These are phyloP conservation scores for Rhaphigaster nebulosa DNA, from an alignment of 2,888 invertebrate genomes.

Conservation along the genomic window DNA sequence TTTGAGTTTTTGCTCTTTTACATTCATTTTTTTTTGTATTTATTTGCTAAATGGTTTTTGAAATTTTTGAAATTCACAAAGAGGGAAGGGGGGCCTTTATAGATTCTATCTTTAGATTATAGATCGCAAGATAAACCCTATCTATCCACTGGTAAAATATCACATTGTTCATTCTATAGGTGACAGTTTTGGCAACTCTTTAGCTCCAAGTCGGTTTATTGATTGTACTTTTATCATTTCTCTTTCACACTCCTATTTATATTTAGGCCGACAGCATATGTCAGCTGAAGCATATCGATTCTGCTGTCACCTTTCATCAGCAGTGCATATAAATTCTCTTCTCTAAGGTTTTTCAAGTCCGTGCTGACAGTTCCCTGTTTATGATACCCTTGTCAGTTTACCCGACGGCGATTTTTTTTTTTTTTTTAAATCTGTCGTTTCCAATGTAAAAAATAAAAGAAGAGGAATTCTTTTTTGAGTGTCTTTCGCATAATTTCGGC, in stretches of 20 bases:
- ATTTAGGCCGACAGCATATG: neutral
- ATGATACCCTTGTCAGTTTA: neutral
- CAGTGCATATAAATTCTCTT: neutral
- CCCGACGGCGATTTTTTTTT: neutral
- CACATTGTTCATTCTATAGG: neutral
- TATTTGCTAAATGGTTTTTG: too few species aligned
- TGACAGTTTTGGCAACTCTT: neutral
- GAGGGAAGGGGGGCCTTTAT: too few species aligned
- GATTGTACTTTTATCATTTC: slow-evolving; percentile 17
- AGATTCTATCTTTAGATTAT: neutral
- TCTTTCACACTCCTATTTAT: neutral
- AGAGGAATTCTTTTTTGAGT: neutral
- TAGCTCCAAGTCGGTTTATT: neutral
- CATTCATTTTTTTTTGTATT: too few species aligned
- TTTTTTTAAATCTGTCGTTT: neutral
- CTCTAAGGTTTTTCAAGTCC: neutral
- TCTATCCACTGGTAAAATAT: neutral
- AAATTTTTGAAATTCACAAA: too few species aligned
- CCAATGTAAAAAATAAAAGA: neutral
- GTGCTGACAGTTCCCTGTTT: neutral
- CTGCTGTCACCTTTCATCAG: neutral
- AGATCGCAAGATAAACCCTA: neutral
- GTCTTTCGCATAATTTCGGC: neutral
- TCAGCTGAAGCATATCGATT: neutral
- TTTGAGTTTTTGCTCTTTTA: too few species aligned